Evolutionary conservation across 2,113 vertebrate genomes (phyloP).

Genomic region (Ivindomyrus marchei): DNA sequence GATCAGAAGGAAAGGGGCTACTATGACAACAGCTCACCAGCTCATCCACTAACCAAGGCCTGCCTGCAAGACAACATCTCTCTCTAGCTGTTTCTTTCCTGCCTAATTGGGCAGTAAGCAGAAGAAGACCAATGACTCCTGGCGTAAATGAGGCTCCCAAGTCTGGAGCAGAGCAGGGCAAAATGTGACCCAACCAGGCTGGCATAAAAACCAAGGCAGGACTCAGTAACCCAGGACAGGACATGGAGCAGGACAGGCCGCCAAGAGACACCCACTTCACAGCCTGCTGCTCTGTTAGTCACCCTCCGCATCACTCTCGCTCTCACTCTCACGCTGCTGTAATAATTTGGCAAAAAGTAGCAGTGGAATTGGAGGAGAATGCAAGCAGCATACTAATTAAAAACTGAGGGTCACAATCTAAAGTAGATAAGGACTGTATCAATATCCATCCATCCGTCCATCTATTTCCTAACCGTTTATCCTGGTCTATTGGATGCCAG

Average conservation of each 20-base stretch:
- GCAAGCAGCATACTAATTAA: background rate
- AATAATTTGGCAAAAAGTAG: conserved; percentile 1
- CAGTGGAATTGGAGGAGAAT: background rate
- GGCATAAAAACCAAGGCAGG: background rate
- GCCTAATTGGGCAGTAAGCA: background rate
- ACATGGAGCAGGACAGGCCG: background rate
- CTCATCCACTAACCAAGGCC: background rate
- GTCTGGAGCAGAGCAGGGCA: background rate
- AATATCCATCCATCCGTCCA: background rate
- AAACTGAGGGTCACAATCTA: background rate
- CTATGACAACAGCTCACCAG: background rate
- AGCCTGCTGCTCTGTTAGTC: background rate
- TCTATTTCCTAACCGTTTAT: background rate
- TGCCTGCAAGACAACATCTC: background rate
- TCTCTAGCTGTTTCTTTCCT: background rate
- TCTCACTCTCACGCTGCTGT: background rate
- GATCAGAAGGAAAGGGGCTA: background rate
- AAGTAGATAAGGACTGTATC: background rate
- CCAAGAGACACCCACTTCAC: background rate
- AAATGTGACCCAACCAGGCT: background rate
- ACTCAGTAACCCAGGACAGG: background rate
- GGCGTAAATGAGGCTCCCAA: background rate
- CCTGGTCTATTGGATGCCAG: background rate
- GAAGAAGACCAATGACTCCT: background rate
- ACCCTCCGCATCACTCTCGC: background rate